A percentile compares a stretch with the other conserved stretches of the same genome.
Conservation (phyloP, 2,797 vertebrate genomes). For the Toxotes lorentzi region DNA sequence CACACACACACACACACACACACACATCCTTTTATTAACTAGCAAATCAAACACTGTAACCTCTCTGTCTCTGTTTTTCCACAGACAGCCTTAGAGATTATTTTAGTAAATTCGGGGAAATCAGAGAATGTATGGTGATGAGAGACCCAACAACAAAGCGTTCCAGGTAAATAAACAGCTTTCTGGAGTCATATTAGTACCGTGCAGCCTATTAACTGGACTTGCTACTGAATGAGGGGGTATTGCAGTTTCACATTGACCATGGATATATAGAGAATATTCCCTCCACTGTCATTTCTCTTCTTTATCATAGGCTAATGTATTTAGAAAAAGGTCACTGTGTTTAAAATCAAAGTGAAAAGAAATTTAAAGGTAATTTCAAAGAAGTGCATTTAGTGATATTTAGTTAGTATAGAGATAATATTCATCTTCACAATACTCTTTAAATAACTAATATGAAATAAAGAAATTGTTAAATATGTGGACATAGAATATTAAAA, state of each 20-base stretch:
- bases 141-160: conserved; percentile 98
- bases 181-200: neutral
- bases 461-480: neutral
- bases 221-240: neutral
- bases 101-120: conserved; percentile 99
- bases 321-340: conserved; percentile 1
- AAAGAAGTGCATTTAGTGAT: neutral
- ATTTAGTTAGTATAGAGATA: neutral
- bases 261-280: neutral
- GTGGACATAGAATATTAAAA: neutral
- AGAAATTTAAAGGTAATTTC: neutral
- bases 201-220: neutral
- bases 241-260: conserved; percentile 18
- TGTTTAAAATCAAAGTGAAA: neutral
- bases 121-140: conserved; percentile 99
- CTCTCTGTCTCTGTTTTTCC: conserved; percentile 61
- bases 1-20: neutral
- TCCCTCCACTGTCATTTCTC: neutral
- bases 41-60: neutral
- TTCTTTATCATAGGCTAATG: neutral
- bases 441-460: neutral
- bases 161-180: conserved; percentile 88
- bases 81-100: conserved; percentile 99
- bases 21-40: neutral
- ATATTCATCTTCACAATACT: neutral